Conservation (phyloP, 2,113 vertebrate species). For the Ammodytes marinus region DNA sequence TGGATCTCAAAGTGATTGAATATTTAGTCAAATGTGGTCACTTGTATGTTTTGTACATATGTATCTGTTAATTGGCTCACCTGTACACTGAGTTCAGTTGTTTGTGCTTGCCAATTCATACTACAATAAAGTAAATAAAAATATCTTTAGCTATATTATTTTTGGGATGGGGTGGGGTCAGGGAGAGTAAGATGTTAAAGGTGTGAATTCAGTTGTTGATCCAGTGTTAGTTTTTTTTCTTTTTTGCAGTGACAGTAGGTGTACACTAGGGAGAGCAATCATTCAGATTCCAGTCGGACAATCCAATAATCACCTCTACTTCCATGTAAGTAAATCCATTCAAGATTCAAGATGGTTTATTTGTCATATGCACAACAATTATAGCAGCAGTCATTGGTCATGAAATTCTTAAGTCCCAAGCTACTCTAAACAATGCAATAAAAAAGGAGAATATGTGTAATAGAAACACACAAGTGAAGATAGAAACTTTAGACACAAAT, state of each 20-base stretch:
- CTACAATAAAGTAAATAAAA: conserved; percentile 66
- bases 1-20: conserved; percentile 46
- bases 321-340: not conserved
- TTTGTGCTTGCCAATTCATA: conserved; percentile 68
- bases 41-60: conserved; percentile 78
- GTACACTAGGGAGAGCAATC: conserved; percentile 73
- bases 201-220: not conserved
- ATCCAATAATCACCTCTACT: not conserved
- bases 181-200: too few relatives aligned
- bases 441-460: too few relatives aligned
- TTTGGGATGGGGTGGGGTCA: not conserved
- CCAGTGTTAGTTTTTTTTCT: not conserved
- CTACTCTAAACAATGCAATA: too few relatives aligned
- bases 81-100: conserved; percentile 47
- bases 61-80: conserved; percentile 63
- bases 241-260: conserved; percentile 56
- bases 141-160: not conserved
- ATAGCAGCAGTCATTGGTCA: too few relatives aligned
- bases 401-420: too few relatives aligned
- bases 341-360: too few relatives aligned
- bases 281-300: conserved; percentile 30
- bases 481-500: too few relatives aligned
- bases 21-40: conserved; percentile 39
- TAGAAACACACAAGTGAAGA: too few relatives aligned
- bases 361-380: too few relatives aligned